Evolutionary conservation across 2,888 invertebrate species (phyloP).

Genomic region (Ormyrus pomaceus): DNA sequence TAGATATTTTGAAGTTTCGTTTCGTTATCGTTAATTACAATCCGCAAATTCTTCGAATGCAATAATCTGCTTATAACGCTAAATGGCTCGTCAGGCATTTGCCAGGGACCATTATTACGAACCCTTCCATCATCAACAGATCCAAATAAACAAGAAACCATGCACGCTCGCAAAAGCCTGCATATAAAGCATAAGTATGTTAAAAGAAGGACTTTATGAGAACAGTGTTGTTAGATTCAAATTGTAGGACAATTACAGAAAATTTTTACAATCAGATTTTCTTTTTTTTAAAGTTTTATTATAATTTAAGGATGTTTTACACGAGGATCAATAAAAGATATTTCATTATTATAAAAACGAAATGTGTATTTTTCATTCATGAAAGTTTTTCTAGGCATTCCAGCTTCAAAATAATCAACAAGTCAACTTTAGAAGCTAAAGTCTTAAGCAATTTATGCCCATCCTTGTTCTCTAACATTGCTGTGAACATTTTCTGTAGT

Average conservation of each 20-base stretch:
- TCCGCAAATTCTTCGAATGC: too few relatives aligned
- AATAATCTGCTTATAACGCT: background rate
- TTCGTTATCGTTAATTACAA: too few relatives aligned
- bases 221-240: conserved; percentile 19
- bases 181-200: conserved; percentile 38
- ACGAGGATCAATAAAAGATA: too few relatives aligned
- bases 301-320: too few relatives aligned
- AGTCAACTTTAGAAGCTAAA: too few relatives aligned
- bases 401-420: background rate
- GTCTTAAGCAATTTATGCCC: too few relatives aligned
- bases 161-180: conserved; percentile 38
- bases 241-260: background rate
- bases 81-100: background rate
- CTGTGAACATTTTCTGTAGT: too few relatives aligned
- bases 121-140: conserved; percentile 36
- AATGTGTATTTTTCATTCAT: too few relatives aligned
- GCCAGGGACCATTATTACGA: conserved; percentile 26
- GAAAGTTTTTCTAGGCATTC: background rate
- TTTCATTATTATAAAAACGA: too few relatives aligned
- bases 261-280: conserved; percentile 3
- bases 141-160: conserved; percentile 46
- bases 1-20: too few relatives aligned
- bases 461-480: too few relatives aligned
- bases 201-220: conserved; percentile 35
- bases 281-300: background rate